These are phyloP conservation scores for Drosophila algonquin DNA, from an alignment of 2,888 invertebrate genomes.

Conservation along the genomic window DNA sequence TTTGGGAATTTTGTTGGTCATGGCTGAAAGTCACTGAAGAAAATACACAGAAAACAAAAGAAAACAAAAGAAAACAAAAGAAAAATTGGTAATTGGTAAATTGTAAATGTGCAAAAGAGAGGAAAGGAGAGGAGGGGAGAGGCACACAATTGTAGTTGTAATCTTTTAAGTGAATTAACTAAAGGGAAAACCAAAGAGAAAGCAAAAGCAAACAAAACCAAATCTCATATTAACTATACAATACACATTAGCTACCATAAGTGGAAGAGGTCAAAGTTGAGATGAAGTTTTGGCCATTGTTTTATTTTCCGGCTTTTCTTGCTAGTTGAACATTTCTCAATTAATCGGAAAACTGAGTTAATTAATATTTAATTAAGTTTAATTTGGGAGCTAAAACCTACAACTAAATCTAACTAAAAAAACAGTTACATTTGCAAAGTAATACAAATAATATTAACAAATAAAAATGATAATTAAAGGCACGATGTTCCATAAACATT, in stretches of 20 bases:
- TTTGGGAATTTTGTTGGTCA: constrained; percentile 65
- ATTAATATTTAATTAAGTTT: constrained; percentile 24
- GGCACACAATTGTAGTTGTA: constrained; percentile 58
- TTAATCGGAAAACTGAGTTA: constrained; percentile 30
- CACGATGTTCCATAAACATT: constrained; percentile 69
- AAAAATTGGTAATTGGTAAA: constrained; percentile 70
- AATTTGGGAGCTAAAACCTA: background rate
- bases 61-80: constrained; percentile 30
- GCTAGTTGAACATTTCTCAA: constrained; percentile 18
- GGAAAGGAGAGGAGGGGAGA: background rate
- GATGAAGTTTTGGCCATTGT: constrained; percentile 44
- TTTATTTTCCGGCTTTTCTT: constrained; percentile 48
- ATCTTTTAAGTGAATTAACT: constrained; percentile 66
- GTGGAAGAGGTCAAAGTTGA: constrained; percentile 18
- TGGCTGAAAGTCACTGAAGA: constrained; percentile 44
- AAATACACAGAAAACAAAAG: no score
- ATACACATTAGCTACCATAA: constrained; percentile 32
- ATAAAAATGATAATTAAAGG: constrained; percentile 45
- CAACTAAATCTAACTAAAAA: constrained; percentile 33
- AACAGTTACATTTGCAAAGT: constrained; percentile 60
- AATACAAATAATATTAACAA: constrained; percentile 42
- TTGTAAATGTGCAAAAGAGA: constrained; percentile 58
- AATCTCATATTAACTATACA: constrained; percentile 50
- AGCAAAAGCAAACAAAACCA: background rate
- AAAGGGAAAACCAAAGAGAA: constrained; percentile 48